Evolutionary conservation across 2,113 vertebrate species (phyloP).

Genomic region (Clinocottus analis): DNA sequence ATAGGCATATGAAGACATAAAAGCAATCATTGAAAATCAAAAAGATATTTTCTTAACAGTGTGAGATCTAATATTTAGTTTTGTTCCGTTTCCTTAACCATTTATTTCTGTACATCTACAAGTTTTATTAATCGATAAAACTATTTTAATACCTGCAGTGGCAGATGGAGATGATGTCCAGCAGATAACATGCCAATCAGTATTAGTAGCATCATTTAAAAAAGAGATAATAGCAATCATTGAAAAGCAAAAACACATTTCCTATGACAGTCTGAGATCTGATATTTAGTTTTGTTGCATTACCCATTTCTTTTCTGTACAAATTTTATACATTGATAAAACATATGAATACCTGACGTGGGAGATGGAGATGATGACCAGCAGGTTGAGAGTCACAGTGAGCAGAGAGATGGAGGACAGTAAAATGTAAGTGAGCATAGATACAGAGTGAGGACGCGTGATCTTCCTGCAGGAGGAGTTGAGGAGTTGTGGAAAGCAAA

Average conservation of each 20-base stretch:
- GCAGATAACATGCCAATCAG: too few species aligned
- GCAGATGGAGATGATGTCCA: too few species aligned
- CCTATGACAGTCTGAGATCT: too few species aligned
- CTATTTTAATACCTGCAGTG: slow-evolving; percentile 6
- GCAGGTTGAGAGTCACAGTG: too few species aligned
- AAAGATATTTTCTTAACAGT: neutral
- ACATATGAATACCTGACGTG: slow-evolving; percentile 26
- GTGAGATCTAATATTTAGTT: too few species aligned
- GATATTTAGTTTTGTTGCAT: neutral
- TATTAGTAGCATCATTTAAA: too few species aligned
- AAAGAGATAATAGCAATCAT: too few species aligned
- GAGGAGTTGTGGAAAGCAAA: slow-evolving; percentile 16
- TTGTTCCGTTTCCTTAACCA: too few species aligned
- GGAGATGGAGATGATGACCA: slow-evolving; percentile 4
- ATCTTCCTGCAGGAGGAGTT: too few species aligned
- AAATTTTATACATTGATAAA: neutral
- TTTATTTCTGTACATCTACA: neutral
- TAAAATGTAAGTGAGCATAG: too few species aligned
- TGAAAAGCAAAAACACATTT: neutral
- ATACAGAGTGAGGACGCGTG: too few species aligned
- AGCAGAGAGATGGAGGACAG: too few species aligned
- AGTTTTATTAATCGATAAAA: neutral
- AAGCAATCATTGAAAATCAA: neutral
- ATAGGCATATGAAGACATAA: neutral
- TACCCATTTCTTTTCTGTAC: neutral